A percentile compares a stretch with the other conserved stretches of the same genome.
phyloP scores from a whole-genome alignment of 2,888 invertebrate species.

The Neuroscelio doddi region DNA sequence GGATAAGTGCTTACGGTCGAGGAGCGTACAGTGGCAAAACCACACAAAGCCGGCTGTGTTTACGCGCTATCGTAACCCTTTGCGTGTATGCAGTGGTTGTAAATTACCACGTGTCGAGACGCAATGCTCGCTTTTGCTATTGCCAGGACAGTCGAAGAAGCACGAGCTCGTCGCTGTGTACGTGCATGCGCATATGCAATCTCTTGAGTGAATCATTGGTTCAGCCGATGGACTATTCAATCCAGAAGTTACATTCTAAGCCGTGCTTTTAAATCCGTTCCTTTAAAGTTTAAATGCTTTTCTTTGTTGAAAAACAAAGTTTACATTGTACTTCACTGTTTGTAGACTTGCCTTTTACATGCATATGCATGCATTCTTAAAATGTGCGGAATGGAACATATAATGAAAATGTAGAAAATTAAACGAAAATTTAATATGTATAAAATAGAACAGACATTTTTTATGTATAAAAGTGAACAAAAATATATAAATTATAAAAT shows the following conservation, averaged over 20 bases:
- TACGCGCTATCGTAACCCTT: slow-evolving; percentile 47
- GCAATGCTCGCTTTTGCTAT: slow-evolving; percentile 49
- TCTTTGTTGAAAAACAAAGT: no score
- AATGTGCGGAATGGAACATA: no score
- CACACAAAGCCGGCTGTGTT: slow-evolving; percentile 50
- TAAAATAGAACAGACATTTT: no score
- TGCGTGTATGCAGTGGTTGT: slow-evolving; percentile 47
- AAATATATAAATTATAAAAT: no score
- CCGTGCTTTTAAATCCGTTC: no score
- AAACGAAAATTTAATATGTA: no score
- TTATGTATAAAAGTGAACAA: no score
- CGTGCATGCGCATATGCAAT: slow-evolving; percentile 13
- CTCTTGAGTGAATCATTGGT: slow-evolving; percentile 25
- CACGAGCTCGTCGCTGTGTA: slow-evolving; percentile 15
- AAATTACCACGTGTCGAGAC: slow-evolving; percentile 54
- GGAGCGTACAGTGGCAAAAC: slow-evolving; percentile 34
- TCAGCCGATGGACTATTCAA: not conserved
- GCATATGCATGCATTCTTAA: no score
- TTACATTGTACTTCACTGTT: not conserved
- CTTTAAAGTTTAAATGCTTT: no score
- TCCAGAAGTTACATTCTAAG: no score
- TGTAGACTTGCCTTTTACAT: not conserved
- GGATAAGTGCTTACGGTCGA: slow-evolving; percentile 37
- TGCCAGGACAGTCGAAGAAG: slow-evolving; percentile 33
- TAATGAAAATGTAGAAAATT: no score